Percentiles rank a stretch among this genome's conserved stretches.
These are phyloP conservation scores for Apis dorsata DNA, from an alignment of 1,140 invertebrate species.

Conservation along the genomic window DNA sequence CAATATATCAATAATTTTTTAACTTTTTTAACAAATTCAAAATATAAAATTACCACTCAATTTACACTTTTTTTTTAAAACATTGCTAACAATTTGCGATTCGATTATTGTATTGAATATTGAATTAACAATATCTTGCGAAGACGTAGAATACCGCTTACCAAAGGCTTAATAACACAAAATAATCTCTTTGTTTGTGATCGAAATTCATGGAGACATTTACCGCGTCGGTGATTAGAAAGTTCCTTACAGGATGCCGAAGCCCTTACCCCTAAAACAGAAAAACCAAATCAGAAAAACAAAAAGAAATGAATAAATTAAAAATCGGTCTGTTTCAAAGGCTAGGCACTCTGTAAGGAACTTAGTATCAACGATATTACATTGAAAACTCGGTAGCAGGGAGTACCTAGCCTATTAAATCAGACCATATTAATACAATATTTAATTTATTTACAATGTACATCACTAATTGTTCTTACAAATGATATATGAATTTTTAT, in stretches of 20 bases:
- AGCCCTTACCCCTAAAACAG: conserved; percentile 75
- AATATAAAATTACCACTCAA: neutral
- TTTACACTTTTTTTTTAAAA: conserved; percentile 14
- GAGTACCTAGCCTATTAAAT: conserved; percentile 71
- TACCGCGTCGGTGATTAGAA: conserved; percentile 54
- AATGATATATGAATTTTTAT: neutral
- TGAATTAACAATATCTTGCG: neutral
- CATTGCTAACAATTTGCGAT: conserved; percentile 8
- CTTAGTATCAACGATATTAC: conserved; percentile 38
- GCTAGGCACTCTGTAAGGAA: conserved; percentile 74
- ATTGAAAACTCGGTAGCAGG: conserved; percentile 49
- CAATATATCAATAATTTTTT: neutral
- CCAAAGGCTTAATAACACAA: conserved; percentile 40
- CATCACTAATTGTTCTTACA: neutral
- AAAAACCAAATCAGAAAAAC: conserved; percentile 49
- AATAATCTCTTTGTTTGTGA: conserved; percentile 20
- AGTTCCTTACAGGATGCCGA: conserved; percentile 76
- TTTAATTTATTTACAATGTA: conserved; percentile 39
- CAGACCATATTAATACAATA: conserved; percentile 54
- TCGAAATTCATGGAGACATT: conserved; percentile 26
- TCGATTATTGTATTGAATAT: conserved; percentile 7
- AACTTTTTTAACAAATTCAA: neutral
- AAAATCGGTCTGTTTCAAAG: conserved; percentile 66
- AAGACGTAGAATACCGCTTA: conserved; percentile 7
- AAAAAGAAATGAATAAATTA: conserved; percentile 5